These are phyloP conservation scores for Porites cylindrica DNA, from an alignment of 92 coral and sea anemone species.

Conservation along the genomic window DNA sequence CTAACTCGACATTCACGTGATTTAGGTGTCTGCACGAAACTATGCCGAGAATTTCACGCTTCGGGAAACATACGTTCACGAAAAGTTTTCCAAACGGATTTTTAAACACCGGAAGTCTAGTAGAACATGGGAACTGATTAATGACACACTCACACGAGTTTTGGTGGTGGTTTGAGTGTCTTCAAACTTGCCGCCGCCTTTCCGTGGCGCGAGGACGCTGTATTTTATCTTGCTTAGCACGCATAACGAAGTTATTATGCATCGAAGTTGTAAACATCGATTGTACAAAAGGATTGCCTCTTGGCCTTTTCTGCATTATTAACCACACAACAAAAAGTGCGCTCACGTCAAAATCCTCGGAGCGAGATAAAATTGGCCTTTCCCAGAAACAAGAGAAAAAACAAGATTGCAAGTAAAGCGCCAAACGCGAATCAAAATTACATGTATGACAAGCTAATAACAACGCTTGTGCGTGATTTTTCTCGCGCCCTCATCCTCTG, in stretches of 20 bases:
- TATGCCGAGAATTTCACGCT: constrained; percentile 76
- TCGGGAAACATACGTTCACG: constrained; percentile 24
- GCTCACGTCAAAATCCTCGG: constrained; percentile 46
- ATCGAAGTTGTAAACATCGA: constrained; percentile 66
- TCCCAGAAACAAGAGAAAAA: neutral
- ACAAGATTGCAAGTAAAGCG: neutral
- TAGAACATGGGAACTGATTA: constrained; percentile 41
- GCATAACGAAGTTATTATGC: constrained; percentile 64
- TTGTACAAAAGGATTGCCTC: constrained; percentile 47
- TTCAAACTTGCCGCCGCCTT: constrained; percentile 12
- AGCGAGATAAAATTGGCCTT: constrained; percentile 18
- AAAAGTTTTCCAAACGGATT: constrained; percentile 49
- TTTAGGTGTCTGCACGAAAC: constrained; percentile 70
- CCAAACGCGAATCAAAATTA: neutral
- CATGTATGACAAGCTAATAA: neutral
- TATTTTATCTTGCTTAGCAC: constrained; percentile 18
- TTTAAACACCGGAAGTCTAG: constrained; percentile 82
- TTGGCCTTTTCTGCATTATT: constrained; percentile 66
- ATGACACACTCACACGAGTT: constrained; percentile 3
- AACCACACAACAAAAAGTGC: constrained; percentile 64
- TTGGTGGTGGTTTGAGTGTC: neutral
- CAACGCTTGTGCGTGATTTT: neutral
- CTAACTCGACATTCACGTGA: constrained; percentile 65
- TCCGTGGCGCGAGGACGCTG: constrained; percentile 14
- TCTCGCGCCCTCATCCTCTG: neutral